Base-by-base conservation (phyloP, 1,140 invertebrate genomes). In the Drosophila seguyi region DNA sequence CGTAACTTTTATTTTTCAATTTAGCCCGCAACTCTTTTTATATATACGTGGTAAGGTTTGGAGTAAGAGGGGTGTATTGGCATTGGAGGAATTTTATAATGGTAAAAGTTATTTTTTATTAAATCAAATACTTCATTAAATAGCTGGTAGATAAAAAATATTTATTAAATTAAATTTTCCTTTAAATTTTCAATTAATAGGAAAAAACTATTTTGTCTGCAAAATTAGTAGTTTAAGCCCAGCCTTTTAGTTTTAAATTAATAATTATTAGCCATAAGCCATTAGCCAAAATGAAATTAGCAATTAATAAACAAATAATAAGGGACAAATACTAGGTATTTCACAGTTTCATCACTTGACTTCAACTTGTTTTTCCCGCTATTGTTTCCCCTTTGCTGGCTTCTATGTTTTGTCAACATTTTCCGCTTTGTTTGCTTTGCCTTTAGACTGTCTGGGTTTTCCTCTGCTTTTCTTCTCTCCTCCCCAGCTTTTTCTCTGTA, bases 1-100 rank as follows among this genome's bases (percentile, higher is more conserved):
- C 69, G 74, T 81, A 74, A 90, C 86, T 91, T 91, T 91, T 91
- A 90, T 91, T 91, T 91, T 91, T 85, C 83, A 90, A 91, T 91
- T 91, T 77, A 16, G 25, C n/a, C 52, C 60, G 72, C 60, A 77
- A 81, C 62, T 71, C 67, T 74, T 75, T 73, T 41, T 39, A 47
- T 53, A 16, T 53, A 34, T 10, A 22, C 18, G n/a, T 5, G 18
- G 50, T 22, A 52, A 10, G 4, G 2, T 18, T 34, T 4, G 11
- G 18, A 22, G 18, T 27, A 22, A 8, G 18, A 22, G 11, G 13
- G 18, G 50, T 22, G 22, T 16, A 22, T 36, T 22, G 31, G 4
- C n/a, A 27, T 29, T 48, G 4, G 2, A 10, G 7, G 0, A 1
- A 25, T 16, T 16, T 16, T 25, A 3, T 27, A 27, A 10, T 31